Base-by-base conservation (phyloP, 2,113 vertebrate species). In the Lophius piscatorius region DNA sequence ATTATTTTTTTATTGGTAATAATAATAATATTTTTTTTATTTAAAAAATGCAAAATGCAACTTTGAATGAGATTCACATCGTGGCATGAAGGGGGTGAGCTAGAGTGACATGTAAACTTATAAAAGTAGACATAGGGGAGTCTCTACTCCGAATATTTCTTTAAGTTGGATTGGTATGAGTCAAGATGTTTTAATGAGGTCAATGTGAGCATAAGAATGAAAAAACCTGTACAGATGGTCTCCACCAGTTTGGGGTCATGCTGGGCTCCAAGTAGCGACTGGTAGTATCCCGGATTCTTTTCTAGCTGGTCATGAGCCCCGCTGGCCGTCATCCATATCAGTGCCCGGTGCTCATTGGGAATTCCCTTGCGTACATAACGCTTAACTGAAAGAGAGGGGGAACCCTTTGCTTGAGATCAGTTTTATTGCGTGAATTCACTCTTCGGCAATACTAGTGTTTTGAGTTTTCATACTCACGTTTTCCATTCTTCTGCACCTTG, bases 281-380 rank as follows among this genome's bases (percentile, higher is more conserved):
- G 90, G 84, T 96, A 99, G 76, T 96, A 94, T 2, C 92, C 94
- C 1, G 93, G 92, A 65, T 96, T 95, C 82, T 70, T 92, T 28
- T 98, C 95, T 86, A 98, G 90, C 81, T 82, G 92, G 46, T 92
- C 84, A 84, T 95, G 95, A 13, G 95, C 95, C 8, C 97, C 97
- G 3, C 97, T 98, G 46, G 93, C 88, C 2, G 88, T 82, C 95
- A 98, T 95, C 97, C 97, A 99, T 62, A 97, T 87, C 12, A 91
- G 76, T 5, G 93, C 80, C 3, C 97, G 91, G 74, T 97, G 93
- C 78, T 97, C 94, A 31, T 91, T 93, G 0, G 96, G 97, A 62
- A 99, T 76, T 6, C 97, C 97, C 72, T 99, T 99, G 17, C 97
- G 94, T 28, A 98, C 91, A 0, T 96, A 99, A 48, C 97, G 94